Base-by-base conservation (phyloP, 2,888 invertebrate genomes). In the Callinectes sapidus region DNA sequence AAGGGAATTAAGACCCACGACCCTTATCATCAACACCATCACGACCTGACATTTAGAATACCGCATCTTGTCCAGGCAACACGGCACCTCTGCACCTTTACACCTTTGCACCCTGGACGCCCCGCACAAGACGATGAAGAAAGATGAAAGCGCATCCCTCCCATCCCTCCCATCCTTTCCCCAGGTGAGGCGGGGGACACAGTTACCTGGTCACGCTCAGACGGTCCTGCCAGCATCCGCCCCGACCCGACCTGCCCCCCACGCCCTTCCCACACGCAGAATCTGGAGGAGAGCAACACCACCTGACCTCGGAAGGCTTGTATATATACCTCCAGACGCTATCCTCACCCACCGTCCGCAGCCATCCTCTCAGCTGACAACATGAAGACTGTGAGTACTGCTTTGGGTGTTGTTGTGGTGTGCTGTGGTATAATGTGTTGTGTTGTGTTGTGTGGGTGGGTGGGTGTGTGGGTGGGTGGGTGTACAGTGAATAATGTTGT, bases 201-300 rank as follows among this genome's bases (percentile, higher is more conserved):
- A 81, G 81, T 81, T 81, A 81, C 81, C 35, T 81, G 81, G 81
- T 81, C 81, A 81, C 81, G 81, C 81, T 81, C 81, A 81, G 81
- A 81, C 35, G 35, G 35, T 81, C 81, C 81, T 35, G 14, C 35
- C 81, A 81, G 81, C 81, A 81, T 81, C 81, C 81, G 35, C 81
- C 81, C 81, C 35, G 81, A 81, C 81, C 32, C 81, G n/a, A 28
- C 13, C 35, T 81, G 35, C 71, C 71, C 71, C 71, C n/a, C 71
- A 23, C 54, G 10, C 54, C 28, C 87, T 42, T 54, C 87, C 42
- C 87, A 87, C 87, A 87, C 87, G 54, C 42, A 81, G 81, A 77
- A 81, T 81, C 81, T 81, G 81, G 81, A 81, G 81, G 81, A 81
- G 81, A 81, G 81, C 81, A 81, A 81, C 81, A 81, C 81, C n/a